A percentile compares a stretch with the other conserved stretches of the same genome.
Evolutionary conservation across 2,888 invertebrate genomes (phyloP).

Genomic region (Diloba caeruleocephala): DNA sequence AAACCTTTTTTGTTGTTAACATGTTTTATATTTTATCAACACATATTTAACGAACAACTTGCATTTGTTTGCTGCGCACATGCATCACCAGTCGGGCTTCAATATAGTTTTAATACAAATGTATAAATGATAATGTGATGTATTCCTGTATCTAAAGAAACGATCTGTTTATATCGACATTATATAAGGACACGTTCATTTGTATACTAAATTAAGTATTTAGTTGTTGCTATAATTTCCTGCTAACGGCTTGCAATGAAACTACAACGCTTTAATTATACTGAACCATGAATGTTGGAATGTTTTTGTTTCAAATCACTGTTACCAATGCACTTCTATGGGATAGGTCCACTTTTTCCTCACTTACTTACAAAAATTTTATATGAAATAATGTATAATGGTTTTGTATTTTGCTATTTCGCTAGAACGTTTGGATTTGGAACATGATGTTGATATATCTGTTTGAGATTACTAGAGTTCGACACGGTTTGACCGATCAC

Average conservation of each 20-base stretch:
- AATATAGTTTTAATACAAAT: constrained; percentile 27
- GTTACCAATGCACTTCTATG: neutral
- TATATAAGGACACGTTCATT: constrained; percentile 29
- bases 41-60: constrained; percentile 2
- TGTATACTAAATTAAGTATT: constrained; percentile 31
- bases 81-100: constrained; percentile 33
- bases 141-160: constrained; percentile 15
- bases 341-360: no score
- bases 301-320: neutral
- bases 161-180: constrained; percentile 35
- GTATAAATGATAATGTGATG: constrained; percentile 29
- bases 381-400: no score
- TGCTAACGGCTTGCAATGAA: constrained; percentile 32
- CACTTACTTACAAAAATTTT: no score
- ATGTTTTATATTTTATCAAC: no score
- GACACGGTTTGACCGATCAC: no score
- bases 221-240: constrained; percentile 25
- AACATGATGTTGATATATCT: no score
- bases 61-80: constrained; percentile 17
- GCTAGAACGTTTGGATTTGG: no score
- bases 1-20: no score
- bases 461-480: no score
- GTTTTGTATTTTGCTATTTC: no score
- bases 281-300: neutral
- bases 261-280: neutral